phyloP scores from a whole-genome alignment of 2,888 invertebrate genomes.

The Biston stratarius region DNA sequence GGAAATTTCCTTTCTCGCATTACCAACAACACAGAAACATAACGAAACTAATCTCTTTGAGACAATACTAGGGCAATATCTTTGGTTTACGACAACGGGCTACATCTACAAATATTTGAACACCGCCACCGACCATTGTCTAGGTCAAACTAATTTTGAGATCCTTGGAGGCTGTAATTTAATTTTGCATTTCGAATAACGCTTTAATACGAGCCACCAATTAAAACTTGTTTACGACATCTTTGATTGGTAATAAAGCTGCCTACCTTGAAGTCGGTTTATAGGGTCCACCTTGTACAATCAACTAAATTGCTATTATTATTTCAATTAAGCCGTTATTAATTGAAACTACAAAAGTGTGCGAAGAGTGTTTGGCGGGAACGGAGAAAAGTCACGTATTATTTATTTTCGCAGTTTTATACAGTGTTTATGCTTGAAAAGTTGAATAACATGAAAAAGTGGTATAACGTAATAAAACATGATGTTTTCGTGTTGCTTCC shows the following conservation, averaged over 20 bases:
- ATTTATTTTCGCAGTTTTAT: too few species aligned
- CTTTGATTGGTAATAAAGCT: slow-evolving; percentile 31
- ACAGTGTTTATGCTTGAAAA: too few species aligned
- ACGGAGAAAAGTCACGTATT: too few species aligned
- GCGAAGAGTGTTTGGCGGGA: too few species aligned
- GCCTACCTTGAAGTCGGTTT: slow-evolving; percentile 12
- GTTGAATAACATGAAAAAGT: too few species aligned
- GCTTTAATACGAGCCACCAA: slow-evolving; percentile 45
- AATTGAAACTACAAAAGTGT: not conserved
- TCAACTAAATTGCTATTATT: slow-evolving; percentile 12
- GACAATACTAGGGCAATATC: slow-evolving; percentile 81
- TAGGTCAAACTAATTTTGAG: slow-evolving; percentile 82
- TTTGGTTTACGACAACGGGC: slow-evolving; percentile 78
- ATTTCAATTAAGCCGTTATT: slow-evolving; percentile 5
- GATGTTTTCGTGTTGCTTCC: too few species aligned
- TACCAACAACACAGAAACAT: slow-evolving; percentile 64
- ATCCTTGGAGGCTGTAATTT: slow-evolving; percentile 72
- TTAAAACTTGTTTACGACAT: slow-evolving; percentile 40
- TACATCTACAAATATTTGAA: slow-evolving; percentile 82
- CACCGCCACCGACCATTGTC: slow-evolving; percentile 73
- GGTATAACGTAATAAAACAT: too few species aligned
- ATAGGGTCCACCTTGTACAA: slow-evolving; percentile 15
- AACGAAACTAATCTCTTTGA: slow-evolving; percentile 81
- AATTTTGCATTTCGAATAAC: slow-evolving; percentile 67
- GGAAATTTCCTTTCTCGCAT: slow-evolving; percentile 48